Evolutionary conservation across 1,140 invertebrate species (phyloP).

Genomic region (Cyclina sinensis): DNA sequence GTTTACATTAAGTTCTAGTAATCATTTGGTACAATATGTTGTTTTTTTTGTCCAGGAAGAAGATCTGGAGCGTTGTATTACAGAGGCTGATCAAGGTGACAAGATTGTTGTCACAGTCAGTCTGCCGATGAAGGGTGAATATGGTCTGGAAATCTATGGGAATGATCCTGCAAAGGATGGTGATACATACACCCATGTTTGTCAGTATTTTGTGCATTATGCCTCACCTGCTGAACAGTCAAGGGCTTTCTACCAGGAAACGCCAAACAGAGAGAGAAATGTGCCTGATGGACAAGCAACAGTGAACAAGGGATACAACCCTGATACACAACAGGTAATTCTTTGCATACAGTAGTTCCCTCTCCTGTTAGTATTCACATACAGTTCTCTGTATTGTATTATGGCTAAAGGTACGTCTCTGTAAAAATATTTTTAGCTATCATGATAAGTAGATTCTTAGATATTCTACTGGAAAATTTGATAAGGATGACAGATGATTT

Average conservation of each 20-base stretch:
- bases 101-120: slow-evolving; percentile 76
- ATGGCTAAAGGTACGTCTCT: too few relatives aligned
- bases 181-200: slow-evolving; percentile 86
- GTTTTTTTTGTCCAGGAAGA: too few relatives aligned
- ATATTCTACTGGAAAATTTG: too few relatives aligned
- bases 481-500: too few relatives aligned
- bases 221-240: slow-evolving; percentile 78
- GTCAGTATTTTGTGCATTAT: slow-evolving; percentile 86
- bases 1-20: too few relatives aligned
- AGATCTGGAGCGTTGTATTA: slow-evolving; percentile 82
- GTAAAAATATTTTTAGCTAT: too few relatives aligned
- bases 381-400: too few relatives aligned
- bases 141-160: slow-evolving; percentile 86
- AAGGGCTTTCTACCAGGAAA: slow-evolving; percentile 82
- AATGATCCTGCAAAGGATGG: slow-evolving; percentile 86
- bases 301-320: slow-evolving; percentile 71
- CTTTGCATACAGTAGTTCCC: slow-evolving; percentile 3
- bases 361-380: neutral
- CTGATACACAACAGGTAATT: slow-evolving; percentile 62
- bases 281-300: slow-evolving; percentile 61
- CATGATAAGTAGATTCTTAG: too few relatives aligned
- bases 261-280: slow-evolving; percentile 73
- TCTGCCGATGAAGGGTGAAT: slow-evolving; percentile 84
- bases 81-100: slow-evolving; percentile 79
- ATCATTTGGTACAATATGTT: too few relatives aligned